Base-by-base conservation (phyloP, 2,113 vertebrate species). In the Salminus brasiliensis region DNA sequence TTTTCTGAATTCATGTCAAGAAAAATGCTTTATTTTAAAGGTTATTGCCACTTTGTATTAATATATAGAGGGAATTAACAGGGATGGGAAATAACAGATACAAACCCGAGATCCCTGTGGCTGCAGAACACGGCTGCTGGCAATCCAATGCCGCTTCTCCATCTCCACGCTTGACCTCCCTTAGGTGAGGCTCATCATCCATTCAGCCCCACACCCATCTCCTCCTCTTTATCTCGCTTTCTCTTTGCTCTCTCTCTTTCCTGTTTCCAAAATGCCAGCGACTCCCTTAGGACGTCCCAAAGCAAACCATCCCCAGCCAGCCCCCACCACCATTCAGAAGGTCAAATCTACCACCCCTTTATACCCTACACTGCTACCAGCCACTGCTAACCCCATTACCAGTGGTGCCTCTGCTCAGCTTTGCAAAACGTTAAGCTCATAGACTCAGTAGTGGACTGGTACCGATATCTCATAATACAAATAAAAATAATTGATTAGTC, bases 121-220 rank as follows among this genome's bases (percentile, higher is more conserved):
- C 52, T 23, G 23, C 8, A 25, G 10, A 23, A 34, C 29, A 6
- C 39, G 13, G 62, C 76, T 45, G 27, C 15, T 16, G 66, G 66
- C 39, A 34, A 34, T 23, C 12, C 57, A 65, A 3, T 55, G 23
- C 55, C 13, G 30, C 29, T 16, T 23, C 16, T 79, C 60, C n/a
- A 59, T 72, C 57, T 72, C 23, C 77, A 72, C 53, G 49, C 76
- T 47, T 49, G 69, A 79, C 45, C 69, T 79, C 59, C 41, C 78
- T 66, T 29, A 52, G 55, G 67, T 78, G 41, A 70, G 60, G 12
- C 66, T 70, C 18, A 79, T 79, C 77, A 72, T 72, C 57, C 55
- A 79, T 72, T 72, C 69, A 52, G 34, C 69, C 68, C 59, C 59
- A 39, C 34, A 66, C 47, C 59, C 70, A 23, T 39, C 57, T 65